Conservation (phyloP, 2,888 invertebrate species). For the Ormyrus thymus region DNA sequence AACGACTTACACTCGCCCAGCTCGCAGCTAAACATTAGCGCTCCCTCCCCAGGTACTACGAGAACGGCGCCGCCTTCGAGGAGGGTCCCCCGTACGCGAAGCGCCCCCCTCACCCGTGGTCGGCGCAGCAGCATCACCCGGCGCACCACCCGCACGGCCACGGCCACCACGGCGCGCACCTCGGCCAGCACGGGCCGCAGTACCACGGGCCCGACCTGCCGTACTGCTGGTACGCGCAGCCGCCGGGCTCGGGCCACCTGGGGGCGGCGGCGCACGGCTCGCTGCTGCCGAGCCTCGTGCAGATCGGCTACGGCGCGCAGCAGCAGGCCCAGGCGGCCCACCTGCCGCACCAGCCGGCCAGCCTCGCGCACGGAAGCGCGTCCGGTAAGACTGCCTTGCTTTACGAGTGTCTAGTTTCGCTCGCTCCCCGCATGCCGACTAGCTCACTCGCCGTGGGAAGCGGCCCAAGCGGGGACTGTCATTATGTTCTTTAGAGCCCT, state of each 20-base stretch:
- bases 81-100: conserved; percentile 49
- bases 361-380: conserved; percentile 1
- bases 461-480: too few relatives aligned
- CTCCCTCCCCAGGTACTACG: conserved; percentile 45
- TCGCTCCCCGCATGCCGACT: too few relatives aligned
- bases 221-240: conserved; percentile 51
- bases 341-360: conserved; percentile 44
- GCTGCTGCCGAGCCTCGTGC: conserved; percentile 31
- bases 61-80: conserved; percentile 51
- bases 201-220: conserved; percentile 27
- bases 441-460: too few relatives aligned
- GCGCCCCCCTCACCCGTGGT: conserved; percentile 23
- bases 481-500: too few relatives aligned
- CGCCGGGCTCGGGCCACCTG: neutral
- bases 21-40: too few relatives aligned
- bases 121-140: conserved; percentile 26
- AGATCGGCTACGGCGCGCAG: neutral
- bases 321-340: conserved; percentile 18
- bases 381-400: conserved; percentile 27
- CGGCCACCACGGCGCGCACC: neutral
- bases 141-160: conserved; percentile 1
- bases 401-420: neutral
- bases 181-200: conserved; percentile 14
- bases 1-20: too few relatives aligned
- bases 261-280: neutral